A percentile compares a stretch with the other conserved stretches of the same genome.
Conservation (phyloP, 1,140 invertebrate genomes). For the Trichonephila inaurata region DNA sequence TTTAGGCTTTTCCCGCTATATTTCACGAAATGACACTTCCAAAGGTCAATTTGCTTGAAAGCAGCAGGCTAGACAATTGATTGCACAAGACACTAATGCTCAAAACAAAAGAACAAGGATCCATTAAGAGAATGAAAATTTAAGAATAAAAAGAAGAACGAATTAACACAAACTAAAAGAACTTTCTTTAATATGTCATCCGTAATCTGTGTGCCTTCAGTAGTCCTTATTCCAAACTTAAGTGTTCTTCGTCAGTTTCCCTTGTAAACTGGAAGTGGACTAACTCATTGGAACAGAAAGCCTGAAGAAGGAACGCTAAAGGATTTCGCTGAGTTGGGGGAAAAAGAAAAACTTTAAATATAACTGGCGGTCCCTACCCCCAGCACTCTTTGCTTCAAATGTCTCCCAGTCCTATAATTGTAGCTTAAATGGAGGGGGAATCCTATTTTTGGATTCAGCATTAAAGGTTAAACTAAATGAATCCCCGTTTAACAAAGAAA, state of each 20-base stretch:
- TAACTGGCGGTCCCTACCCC: conserved; percentile 58
- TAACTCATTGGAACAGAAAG: conserved; percentile 17
- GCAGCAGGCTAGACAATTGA: background rate
- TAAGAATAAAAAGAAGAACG: background rate
- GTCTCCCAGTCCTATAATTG: conserved; percentile 58
- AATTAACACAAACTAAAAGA: background rate
- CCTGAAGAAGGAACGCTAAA: background rate
- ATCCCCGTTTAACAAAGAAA: conserved; percentile 41
- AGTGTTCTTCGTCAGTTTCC: background rate
- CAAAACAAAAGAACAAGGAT: background rate
- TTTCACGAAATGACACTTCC: background rate
- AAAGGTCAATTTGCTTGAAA: background rate
- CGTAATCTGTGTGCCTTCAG: background rate
- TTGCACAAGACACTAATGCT: background rate
- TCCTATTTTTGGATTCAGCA: conserved; percentile 41
- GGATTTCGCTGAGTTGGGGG: conserved; percentile 50
- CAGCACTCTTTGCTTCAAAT: background rate
- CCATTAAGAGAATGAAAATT: background rate
- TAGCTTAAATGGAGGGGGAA: conserved; percentile 31
- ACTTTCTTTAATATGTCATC: background rate
- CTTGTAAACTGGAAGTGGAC: background rate
- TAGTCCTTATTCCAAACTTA: background rate
- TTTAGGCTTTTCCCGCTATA: background rate
- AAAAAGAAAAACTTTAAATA: conserved; percentile 60
- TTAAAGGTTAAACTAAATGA: conserved; percentile 64